A percentile compares a stretch with the other conserved stretches of the same genome.
Evolutionary conservation across 2,888 invertebrate genomes (phyloP).

Genomic region (Conomelus anceps): DNA sequence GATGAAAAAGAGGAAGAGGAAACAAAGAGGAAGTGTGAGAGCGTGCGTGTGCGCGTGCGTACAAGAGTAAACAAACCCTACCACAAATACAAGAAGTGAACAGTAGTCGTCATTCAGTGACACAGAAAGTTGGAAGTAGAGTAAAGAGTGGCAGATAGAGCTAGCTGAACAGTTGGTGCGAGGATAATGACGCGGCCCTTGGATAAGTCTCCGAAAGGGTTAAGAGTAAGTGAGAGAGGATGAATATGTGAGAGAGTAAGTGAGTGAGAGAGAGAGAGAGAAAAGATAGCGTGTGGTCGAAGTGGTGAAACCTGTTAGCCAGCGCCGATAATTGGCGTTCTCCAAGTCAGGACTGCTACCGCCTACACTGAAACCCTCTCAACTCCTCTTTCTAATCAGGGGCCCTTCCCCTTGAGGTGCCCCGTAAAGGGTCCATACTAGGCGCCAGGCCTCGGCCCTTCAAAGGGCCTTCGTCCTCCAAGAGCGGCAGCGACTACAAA

Average conservation of each 20-base stretch:
- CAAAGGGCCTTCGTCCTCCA: background rate
- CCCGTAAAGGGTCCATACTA: background rate
- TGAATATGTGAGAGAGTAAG: background rate
- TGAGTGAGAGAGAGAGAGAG: background rate
- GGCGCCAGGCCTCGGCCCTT: background rate
- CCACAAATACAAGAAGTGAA: background rate
- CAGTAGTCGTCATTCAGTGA: background rate
- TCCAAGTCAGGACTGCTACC: background rate
- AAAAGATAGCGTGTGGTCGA: background rate
- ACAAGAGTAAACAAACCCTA: background rate
- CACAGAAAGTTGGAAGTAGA: background rate
- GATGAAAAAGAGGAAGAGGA: too few relatives aligned
- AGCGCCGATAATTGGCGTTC: background rate
- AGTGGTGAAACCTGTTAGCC: background rate
- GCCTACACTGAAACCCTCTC: background rate
- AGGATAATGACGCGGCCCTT: background rate
- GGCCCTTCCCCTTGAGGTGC: background rate
- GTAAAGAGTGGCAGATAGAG: background rate
- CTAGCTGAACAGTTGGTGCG: background rate
- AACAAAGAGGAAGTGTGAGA: too few relatives aligned
- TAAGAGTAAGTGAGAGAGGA: too few relatives aligned
- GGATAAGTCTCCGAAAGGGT: too few relatives aligned
- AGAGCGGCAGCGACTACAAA: background rate
- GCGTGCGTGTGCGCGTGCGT: background rate
- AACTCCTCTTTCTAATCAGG: background rate